Percentiles rank a stretch among this genome's conserved stretches.
Evolutionary conservation across 2,888 invertebrate genomes (phyloP).

Genomic region (Agrochola circellaris): DNA sequence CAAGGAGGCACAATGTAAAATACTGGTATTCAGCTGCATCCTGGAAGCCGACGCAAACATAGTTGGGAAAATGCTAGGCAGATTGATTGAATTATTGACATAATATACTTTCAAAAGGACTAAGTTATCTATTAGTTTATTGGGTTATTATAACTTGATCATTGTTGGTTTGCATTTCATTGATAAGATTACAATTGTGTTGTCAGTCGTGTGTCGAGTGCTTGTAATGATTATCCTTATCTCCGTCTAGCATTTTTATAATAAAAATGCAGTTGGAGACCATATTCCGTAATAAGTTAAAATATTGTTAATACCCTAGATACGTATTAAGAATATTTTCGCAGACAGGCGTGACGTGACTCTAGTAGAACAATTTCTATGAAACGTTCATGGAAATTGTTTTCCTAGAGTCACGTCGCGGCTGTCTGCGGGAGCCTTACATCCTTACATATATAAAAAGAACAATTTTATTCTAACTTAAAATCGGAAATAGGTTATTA

Average conservation of each 20-base stretch:
- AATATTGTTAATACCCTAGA: no score
- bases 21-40: neutral
- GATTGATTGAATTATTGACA: neutral
- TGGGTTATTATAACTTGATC: constrained; percentile 44
- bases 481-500: neutral
- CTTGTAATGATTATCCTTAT: constrained; percentile 41
- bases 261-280: constrained; percentile 13
- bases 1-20: neutral
- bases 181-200: constrained; percentile 58
- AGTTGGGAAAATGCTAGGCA: no score
- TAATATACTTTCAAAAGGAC: constrained; percentile 16
- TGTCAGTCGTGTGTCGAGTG: constrained; percentile 40
- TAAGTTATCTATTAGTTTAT: constrained; percentile 30
- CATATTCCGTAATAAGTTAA: no score
- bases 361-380: neutral
- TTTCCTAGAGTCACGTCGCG: no score
- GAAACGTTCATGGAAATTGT: neutral
- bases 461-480: neutral
- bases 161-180: constrained; percentile 49
- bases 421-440: neutral
- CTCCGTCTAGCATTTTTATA: constrained; percentile 14
- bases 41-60: neutral
- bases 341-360: no score
- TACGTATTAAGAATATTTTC: no score
- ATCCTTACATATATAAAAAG: neutral